Base-by-base conservation (phyloP, 2,888 invertebrate genomes). In the Nemurella pictetii region DNA sequence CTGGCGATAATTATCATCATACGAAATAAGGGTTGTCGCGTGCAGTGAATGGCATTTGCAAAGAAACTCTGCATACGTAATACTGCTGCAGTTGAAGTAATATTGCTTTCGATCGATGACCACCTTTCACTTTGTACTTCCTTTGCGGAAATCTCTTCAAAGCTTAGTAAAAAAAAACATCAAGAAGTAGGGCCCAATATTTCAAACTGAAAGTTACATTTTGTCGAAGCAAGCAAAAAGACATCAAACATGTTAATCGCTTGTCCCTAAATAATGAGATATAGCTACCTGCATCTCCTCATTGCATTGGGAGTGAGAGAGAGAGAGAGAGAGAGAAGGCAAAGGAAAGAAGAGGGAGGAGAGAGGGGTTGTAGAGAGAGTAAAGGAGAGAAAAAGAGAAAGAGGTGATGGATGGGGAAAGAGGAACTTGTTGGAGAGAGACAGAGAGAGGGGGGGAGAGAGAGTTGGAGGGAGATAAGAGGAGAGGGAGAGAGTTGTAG, bases 41-140 rank as follows among this genome's bases (percentile, higher is more conserved):
- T 75, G 75, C 5, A 27, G 26, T 26, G 20, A 75, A 25, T 9
- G 27, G 75, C 26, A 75, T 75, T 75, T 26, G 75, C 9, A 27
- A 75, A 75, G 75, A 20, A 75, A 75, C 75, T 75, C 28, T 75
- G 75, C 75, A 75, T 75, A 75, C 75, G 28, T 75, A 27, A 75
- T 75, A 75, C 2, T 75, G 75, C 20, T 27, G 75, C 75, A 75
- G 75, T 25, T n/a, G 27, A 75, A 55, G 15, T 7, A 12, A 20
- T 12, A 55, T 7, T 75, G 28, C 75, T 25, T n/a, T 4, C 75
- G 75, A 75, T 75, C 75, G 28, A 75, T 75, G 20, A 2, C 3
- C 55, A 55, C 55, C 55, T 55, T 55, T 55, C 55, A 55, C 55
- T 55, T 55, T 15, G 55, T 55, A 55, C 55, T 12, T 55, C 55